Base-by-base conservation (phyloP, 2,113 vertebrate species). In the Tachycineta bicolor region DNA sequence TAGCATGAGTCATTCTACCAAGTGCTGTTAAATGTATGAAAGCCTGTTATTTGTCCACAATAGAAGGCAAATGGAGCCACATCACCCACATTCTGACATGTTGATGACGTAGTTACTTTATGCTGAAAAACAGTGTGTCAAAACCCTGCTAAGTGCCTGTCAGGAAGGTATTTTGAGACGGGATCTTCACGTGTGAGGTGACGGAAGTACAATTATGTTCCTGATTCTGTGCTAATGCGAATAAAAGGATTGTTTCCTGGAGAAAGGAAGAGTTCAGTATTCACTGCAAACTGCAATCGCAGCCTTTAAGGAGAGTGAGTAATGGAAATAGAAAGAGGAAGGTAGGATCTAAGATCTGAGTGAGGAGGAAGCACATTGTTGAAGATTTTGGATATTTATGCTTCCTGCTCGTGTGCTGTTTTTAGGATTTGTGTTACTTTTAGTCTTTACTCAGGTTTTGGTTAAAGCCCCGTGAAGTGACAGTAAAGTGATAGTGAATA, bases 31-130 rank as follows among this genome's bases (percentile, higher is more conserved):
- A 67, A 83, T 31, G 17, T 41, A 83, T 90, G 82, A 93, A 83
- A 93, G 71, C 49, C 75, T 83, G 43, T 93, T 93, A 93, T 83
- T 96, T 90, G 39, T 80, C 64, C 52, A 49, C 59, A 69, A n/a
- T 25, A 77, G 59, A 88, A 95, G 34, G 59, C 34, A 83, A 70
- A 82, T 63, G 26, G 62, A 84, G 58, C 39, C 1, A 4, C 43
- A 55, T 64, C 76, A 56, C 83, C 52, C 76, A 81, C 41, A 78
- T 87, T 89, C 60, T 90, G 91, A 44, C 60, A n/a, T 86, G 93
- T 90, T 85, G 73, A 83, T 86, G 78, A 58, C 46, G 53, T 85
- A 59, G 63, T 75, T 90, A 5, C 16, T 34, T 13, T 74, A 55
- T 4, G 17, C 47, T 97, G 79, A 70, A 93, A 90, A 90, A 46